phyloP scores from a whole-genome alignment of 1,140 invertebrate species.

The Trichogramma pretiosum region DNA sequence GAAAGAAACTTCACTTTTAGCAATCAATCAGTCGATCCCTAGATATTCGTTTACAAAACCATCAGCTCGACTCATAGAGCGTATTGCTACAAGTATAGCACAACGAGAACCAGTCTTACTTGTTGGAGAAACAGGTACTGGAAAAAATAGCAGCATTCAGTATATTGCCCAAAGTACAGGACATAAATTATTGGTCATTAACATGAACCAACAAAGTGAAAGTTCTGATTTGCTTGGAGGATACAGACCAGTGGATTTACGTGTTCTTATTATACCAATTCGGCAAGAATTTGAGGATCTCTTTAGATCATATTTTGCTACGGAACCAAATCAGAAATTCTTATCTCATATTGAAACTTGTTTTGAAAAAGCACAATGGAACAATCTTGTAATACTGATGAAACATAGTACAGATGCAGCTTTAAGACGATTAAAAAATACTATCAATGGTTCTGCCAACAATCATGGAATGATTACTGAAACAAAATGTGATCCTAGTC shows the following conservation, averaged over 20 bases:
- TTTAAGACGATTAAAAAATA: conserved; percentile 46
- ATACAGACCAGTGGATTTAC: conserved; percentile 91
- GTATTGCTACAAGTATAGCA: conserved; percentile 70
- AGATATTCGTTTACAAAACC: conserved; percentile 76
- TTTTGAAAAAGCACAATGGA: conserved; percentile 65
- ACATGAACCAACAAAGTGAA: conserved; percentile 99
- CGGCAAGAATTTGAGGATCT: conserved; percentile 77
- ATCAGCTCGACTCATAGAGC: conserved; percentile 75
- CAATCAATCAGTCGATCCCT: conserved; percentile 9
- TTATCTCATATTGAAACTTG: conserved; percentile 68
- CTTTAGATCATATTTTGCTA: conserved; percentile 71
- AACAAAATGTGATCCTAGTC: conserved; percentile 28
- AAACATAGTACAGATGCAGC: conserved; percentile 63
- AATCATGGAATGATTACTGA: conserved; percentile 13
- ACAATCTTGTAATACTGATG: conserved; percentile 66
- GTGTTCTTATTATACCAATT: conserved; percentile 72
- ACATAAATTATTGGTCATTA: conserved; percentile 87
- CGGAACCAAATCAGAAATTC: conserved; percentile 77
- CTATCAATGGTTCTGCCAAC: conserved; percentile 5
- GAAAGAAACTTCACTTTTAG: too few relatives aligned
- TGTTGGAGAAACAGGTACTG: conserved; percentile 96
- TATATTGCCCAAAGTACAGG: conserved; percentile 78
- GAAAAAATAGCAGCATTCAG: conserved; percentile 94
- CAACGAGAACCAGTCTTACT: conserved; percentile 86
- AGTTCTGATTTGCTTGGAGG: conserved; percentile 92